Evolutionary conservation across 2,113 vertebrate genomes (phyloP).

Genomic region (Rhinoptilus africanus): DNA sequence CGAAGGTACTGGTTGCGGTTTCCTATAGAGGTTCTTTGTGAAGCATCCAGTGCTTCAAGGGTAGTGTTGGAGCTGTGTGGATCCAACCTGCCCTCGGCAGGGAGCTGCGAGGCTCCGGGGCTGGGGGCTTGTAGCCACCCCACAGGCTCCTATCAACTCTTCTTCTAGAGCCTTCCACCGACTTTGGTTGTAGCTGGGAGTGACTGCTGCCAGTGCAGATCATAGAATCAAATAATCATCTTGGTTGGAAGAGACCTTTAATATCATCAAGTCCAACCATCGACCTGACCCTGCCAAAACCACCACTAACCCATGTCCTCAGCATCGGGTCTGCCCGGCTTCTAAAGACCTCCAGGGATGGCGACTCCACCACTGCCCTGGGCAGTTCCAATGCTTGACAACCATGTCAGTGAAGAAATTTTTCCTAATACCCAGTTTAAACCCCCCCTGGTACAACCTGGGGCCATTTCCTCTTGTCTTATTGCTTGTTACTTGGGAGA

Average conservation of each 20-base stretch:
- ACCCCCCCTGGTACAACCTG: not conserved
- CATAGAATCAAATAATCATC: not conserved
- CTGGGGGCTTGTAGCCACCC: not conserved
- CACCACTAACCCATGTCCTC: not conserved
- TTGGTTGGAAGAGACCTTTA: not conserved
- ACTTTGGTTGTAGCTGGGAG: fast-evolving
- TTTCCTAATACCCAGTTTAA: not conserved
- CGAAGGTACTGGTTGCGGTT: fast-evolving
- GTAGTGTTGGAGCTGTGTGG: fast-evolving
- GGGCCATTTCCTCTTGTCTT: not conserved
- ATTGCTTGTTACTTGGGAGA: not conserved
- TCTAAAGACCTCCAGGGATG: not conserved
- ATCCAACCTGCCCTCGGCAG: fast-evolving
- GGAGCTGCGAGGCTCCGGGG: fast-evolving
- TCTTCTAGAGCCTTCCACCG: not conserved
- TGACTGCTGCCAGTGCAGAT: not conserved
- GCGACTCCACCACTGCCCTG: not conserved
- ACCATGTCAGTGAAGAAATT: not conserved
- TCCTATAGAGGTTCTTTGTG: not conserved
- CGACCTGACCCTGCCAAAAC: not conserved
- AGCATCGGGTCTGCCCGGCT: not conserved
- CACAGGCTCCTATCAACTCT: not conserved
- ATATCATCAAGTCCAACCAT: not conserved
- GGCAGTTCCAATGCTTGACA: not conserved
- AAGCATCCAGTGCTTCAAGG: not conserved